A percentile compares a stretch with the other conserved stretches of the same genome.
phyloP scores from a whole-genome alignment of 2,888 invertebrate species.

The Pteria penguin region DNA sequence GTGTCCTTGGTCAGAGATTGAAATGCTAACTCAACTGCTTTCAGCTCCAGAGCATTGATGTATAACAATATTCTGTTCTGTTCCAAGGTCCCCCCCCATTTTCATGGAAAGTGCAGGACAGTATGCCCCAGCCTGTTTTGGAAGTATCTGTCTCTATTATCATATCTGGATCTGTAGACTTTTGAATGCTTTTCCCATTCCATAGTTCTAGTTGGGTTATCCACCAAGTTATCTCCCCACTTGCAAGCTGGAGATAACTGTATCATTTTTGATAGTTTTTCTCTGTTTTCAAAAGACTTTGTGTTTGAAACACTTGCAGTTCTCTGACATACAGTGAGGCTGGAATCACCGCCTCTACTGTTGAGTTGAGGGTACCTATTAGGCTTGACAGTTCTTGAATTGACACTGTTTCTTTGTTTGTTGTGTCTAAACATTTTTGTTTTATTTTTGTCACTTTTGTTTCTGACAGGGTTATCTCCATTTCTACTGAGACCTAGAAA shows the following conservation, averaged over 20 bases:
- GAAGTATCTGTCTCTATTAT: background rate
- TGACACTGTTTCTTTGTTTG: background rate
- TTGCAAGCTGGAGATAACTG: background rate
- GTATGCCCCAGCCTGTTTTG: background rate
- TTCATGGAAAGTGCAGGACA: background rate
- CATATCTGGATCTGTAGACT: constrained; percentile 1
- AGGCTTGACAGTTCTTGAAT: constrained; percentile 1
- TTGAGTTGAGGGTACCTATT: constrained; percentile 13
- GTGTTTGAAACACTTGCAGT: constrained; percentile 12
- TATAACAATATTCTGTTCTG: background rate
- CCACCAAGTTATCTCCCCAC: constrained; percentile 11
- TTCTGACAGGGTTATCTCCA: background rate
- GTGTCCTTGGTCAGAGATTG: constrained; percentile 9
- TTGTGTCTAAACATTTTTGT: background rate
- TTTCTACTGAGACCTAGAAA: constrained; percentile 22
- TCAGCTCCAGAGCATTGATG: constrained; percentile 10
- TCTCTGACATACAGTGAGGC: constrained; percentile 15
- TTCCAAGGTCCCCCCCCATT: background rate
- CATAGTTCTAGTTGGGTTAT: background rate
- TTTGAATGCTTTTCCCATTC: constrained; percentile 1
- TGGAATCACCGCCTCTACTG: constrained; percentile 10
- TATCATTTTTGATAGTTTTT: constrained; percentile 4
- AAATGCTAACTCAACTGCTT: too few species aligned
- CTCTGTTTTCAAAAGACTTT: constrained; percentile 7
- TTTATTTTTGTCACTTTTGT: constrained; percentile 7